phyloP scores from a whole-genome alignment of 2,888 invertebrate species.

The Drosophila paranaensis region DNA sequence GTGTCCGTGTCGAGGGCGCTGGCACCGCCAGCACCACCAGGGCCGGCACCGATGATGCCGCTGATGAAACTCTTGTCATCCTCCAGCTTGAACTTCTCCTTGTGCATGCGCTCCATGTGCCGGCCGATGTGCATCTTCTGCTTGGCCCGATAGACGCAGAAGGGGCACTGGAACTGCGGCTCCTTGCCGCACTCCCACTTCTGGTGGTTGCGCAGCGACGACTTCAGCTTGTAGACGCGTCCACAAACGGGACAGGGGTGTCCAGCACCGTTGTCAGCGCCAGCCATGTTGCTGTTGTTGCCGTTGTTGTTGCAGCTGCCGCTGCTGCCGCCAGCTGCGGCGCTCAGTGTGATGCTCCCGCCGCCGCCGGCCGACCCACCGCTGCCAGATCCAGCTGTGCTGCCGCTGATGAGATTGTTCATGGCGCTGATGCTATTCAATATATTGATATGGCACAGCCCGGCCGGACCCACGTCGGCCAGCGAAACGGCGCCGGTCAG shows the following conservation, averaged over 20 bases:
- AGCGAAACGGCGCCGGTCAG: slow-evolving; percentile 74
- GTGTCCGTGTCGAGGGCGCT: slow-evolving; percentile 33
- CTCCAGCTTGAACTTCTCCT: slow-evolving; percentile 86
- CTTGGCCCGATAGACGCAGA: slow-evolving; percentile 93
- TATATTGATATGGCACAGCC: slow-evolving; percentile 82
- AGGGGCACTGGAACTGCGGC: slow-evolving; percentile 92
- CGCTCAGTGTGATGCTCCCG: slow-evolving; percentile 31
- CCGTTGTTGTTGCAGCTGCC: not conserved
- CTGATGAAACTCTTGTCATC: slow-evolving; percentile 82
- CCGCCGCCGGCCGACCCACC: slow-evolving; percentile 37
- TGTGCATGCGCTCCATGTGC: slow-evolving; percentile 93
- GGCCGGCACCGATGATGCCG: slow-evolving; percentile 56
- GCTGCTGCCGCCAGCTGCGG: slow-evolving; percentile 39
- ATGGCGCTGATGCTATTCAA: slow-evolving; percentile 83
- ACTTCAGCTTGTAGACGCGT: slow-evolving; percentile 93
- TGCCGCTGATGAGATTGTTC: slow-evolving; percentile 83
- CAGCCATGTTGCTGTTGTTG: slow-evolving; percentile 35
- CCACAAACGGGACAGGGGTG: slow-evolving; percentile 93
- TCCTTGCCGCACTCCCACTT: slow-evolving; percentile 95
- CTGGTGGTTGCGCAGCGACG: slow-evolving; percentile 92
- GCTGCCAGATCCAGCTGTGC: slow-evolving; percentile 37
- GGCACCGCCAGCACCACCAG: slow-evolving; percentile 43
- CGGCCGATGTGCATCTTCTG: slow-evolving; percentile 94
- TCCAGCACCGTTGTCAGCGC: slow-evolving; percentile 85
- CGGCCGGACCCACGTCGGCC: slow-evolving; percentile 78